A percentile compares a stretch with the other conserved stretches of the same genome.
Evolutionary conservation across 2,797 vertebrate species (phyloP).

Genomic region (Telmatherina bonti): DNA sequence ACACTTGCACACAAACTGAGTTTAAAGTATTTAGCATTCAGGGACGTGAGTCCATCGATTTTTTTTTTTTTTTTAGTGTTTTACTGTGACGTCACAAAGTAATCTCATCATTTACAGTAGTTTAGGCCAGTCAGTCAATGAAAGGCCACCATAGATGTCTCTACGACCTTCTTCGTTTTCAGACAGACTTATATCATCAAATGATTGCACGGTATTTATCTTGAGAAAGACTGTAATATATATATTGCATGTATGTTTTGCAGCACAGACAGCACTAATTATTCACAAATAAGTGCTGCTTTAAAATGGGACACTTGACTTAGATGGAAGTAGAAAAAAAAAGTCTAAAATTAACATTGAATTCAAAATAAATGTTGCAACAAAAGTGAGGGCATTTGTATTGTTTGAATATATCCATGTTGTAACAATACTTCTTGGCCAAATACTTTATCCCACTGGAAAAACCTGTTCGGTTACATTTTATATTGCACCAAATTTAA

Average conservation of each 20-base stretch:
- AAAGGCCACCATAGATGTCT: slow-evolving; percentile 42
- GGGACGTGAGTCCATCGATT: slow-evolving; percentile 63
- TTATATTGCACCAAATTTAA: too few species aligned
- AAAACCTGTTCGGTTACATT: too few species aligned
- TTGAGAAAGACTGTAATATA: too few species aligned
- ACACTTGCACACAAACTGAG: too few species aligned
- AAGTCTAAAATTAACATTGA: background rate
- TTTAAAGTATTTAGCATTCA: slow-evolving; percentile 70
- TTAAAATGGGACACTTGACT: background rate
- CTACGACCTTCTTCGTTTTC: slow-evolving; percentile 11
- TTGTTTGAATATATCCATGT: too few species aligned
- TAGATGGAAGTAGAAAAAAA: background rate
- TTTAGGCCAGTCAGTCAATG: slow-evolving; percentile 55
- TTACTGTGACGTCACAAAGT: slow-evolving; percentile 58
- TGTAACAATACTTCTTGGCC: background rate
- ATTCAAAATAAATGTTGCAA: background rate
- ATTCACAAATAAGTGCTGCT: background rate
- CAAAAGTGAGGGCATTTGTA: too few species aligned
- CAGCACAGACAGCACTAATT: background rate
- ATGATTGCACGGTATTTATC: background rate
- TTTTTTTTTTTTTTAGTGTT: too few species aligned
- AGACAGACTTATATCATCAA: slow-evolving; percentile 27
- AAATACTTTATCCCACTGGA: background rate
- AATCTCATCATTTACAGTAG: slow-evolving; percentile 61
- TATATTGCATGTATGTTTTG: too few species aligned